Evolutionary conservation across 1,140 invertebrate species (phyloP).

Genomic region (Neoseiulus cucumeris): DNA sequence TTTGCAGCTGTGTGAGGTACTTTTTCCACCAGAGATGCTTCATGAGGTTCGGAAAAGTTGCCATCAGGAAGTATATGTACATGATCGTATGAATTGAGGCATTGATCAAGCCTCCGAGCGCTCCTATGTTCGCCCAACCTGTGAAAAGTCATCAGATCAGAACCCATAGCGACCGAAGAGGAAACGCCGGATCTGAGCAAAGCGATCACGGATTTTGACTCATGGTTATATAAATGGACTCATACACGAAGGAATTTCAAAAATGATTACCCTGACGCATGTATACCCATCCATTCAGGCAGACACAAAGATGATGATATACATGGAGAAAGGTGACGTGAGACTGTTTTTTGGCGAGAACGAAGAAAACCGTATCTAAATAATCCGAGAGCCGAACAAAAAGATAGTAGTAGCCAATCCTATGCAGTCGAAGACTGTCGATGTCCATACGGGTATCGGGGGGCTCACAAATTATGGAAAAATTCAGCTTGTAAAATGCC

Average conservation of each 20-base stretch:
- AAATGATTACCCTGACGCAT: slow-evolving; percentile 2
- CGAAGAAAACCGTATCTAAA: slow-evolving; percentile 31
- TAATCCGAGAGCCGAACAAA: slow-evolving; percentile 22
- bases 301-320: slow-evolving; percentile 29
- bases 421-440: background rate
- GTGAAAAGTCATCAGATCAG: background rate
- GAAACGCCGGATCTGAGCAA: too few species aligned
- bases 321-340: slow-evolving; percentile 31
- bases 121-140: slow-evolving; percentile 6
- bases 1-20: slow-evolving; percentile 64
- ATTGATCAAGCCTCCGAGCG: slow-evolving; percentile 32
- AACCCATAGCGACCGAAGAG: too few species aligned
- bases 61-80: slow-evolving; percentile 74
- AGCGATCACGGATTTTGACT: too few species aligned
- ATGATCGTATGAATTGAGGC: slow-evolving; percentile 73
- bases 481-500: slow-evolving; percentile 1
- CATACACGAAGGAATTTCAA: too few species aligned
- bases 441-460: background rate
- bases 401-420: slow-evolving; percentile 9
- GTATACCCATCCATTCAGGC: slow-evolving; percentile 13
- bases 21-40: slow-evolving; percentile 85
- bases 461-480: background rate
- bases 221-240: too few species aligned
- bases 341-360: slow-evolving; percentile 30
- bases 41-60: slow-evolving; percentile 58